A percentile compares a stretch with the other conserved stretches of the same genome.
Conservation (phyloP, 2,888 invertebrate genomes). For the Danaus chrysippus region DNA sequence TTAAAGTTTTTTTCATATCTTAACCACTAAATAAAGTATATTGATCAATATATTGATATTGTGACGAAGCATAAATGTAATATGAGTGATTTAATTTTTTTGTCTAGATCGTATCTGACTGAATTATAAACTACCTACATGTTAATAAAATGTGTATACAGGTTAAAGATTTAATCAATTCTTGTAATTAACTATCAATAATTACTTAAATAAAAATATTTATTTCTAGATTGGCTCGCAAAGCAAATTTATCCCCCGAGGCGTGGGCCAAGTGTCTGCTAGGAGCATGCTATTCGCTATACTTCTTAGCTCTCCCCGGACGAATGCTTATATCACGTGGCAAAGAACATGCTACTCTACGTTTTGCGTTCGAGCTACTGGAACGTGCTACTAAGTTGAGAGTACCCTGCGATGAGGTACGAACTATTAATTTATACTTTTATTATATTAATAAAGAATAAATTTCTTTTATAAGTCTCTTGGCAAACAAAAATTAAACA, state of each 20-base stretch:
- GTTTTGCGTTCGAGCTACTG: slow-evolving; percentile 91
- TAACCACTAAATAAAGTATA: too few relatives aligned
- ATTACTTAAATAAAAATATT: neutral
- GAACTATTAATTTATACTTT: slow-evolving; percentile 15
- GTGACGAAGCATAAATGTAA: too few relatives aligned
- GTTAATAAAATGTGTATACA: too few relatives aligned
- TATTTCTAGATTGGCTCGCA: slow-evolving; percentile 73
- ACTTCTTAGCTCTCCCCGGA: slow-evolving; percentile 97
- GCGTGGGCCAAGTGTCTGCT: slow-evolving; percentile 95
- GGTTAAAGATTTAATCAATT: too few relatives aligned
- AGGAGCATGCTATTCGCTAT: slow-evolving; percentile 94
- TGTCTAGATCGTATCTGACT: too few relatives aligned
- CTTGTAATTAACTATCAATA: too few relatives aligned
- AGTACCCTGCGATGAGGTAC: slow-evolving; percentile 93
- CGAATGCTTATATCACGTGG: slow-evolving; percentile 84
- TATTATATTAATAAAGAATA: neutral
- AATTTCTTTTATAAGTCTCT: neutral
- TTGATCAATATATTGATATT: too few relatives aligned
- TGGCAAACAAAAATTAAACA: too few relatives aligned
- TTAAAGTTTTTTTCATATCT: too few relatives aligned
- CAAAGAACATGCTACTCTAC: slow-evolving; percentile 86
- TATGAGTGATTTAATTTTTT: too few relatives aligned
- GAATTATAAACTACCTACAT: too few relatives aligned
- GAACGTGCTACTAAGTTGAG: slow-evolving; percentile 91
- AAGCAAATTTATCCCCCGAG: slow-evolving; percentile 84